Conservation (phyloP, 2,797 vertebrate species). For the Lemur catta region DNA sequence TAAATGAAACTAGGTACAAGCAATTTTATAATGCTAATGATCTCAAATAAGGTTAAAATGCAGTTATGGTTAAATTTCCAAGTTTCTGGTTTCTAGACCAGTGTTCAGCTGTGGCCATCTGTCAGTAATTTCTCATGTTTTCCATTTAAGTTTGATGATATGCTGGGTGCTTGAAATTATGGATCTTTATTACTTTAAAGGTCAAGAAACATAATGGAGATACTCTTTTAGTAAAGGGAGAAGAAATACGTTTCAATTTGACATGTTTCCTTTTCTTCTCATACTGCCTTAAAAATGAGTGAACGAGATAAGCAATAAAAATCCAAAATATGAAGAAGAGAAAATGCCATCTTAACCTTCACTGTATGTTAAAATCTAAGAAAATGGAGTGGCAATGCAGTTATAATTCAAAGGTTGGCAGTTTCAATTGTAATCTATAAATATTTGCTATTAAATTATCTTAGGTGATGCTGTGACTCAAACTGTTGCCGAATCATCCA, state of each 20-base stretch:
- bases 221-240: background rate
- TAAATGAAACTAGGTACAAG: background rate
- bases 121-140: constrained; percentile 3
- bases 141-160: background rate
- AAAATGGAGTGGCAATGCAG: background rate
- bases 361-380: background rate
- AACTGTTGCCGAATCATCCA: background rate
- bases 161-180: background rate
- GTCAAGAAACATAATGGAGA: background rate
- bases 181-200: background rate
- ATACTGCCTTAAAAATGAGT: background rate
- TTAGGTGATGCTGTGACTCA: background rate
- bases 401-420: background rate
- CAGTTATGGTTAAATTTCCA: background rate
- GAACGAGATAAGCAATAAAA: background rate
- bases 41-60: background rate
- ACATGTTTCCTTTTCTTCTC: background rate
- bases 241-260: background rate
- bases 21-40: background rate
- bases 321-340: background rate
- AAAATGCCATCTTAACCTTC: background rate
- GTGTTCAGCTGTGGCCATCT: background rate
- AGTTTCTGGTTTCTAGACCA: background rate
- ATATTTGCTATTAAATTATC: background rate
- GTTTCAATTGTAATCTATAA: background rate